phyloP scores from a whole-genome alignment of 1,140 invertebrate species.

The Bombus turneri region DNA sequence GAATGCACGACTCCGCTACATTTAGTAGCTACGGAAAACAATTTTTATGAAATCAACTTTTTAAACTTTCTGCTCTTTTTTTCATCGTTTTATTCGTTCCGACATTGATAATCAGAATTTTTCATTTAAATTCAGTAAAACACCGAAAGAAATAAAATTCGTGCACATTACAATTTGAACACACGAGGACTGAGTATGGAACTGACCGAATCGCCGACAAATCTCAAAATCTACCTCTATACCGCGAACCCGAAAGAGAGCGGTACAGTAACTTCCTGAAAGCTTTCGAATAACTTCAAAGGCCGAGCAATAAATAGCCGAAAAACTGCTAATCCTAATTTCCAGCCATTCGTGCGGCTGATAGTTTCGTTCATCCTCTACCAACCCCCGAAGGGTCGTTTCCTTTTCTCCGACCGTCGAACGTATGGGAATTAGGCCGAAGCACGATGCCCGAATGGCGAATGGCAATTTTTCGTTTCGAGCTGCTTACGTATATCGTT shows the following conservation, averaged over 20 bases:
- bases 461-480: background rate
- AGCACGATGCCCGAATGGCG: background rate
- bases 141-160: too few species aligned
- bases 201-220: background rate
- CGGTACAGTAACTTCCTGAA: background rate
- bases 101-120: too few species aligned
- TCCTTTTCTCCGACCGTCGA: background rate
- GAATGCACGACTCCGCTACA: too few species aligned
- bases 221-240: background rate
- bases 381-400: conserved; percentile 1
- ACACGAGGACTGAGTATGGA: too few species aligned
- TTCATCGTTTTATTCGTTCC: too few species aligned
- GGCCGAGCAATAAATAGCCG: conserved; percentile 29
- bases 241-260: background rate
- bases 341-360: conserved; percentile 25
- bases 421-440: conserved; percentile 39
- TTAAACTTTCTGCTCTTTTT: too few species aligned
- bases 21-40: too few species aligned
- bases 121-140: too few species aligned
- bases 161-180: too few species aligned
- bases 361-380: conserved; percentile 13
- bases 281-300: background rate
- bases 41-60: too few species aligned
- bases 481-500: too few species aligned
- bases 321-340: conserved; percentile 54